phyloP scores from a whole-genome alignment of 2,888 invertebrate species.

The Ischnus inquisitorius region DNA sequence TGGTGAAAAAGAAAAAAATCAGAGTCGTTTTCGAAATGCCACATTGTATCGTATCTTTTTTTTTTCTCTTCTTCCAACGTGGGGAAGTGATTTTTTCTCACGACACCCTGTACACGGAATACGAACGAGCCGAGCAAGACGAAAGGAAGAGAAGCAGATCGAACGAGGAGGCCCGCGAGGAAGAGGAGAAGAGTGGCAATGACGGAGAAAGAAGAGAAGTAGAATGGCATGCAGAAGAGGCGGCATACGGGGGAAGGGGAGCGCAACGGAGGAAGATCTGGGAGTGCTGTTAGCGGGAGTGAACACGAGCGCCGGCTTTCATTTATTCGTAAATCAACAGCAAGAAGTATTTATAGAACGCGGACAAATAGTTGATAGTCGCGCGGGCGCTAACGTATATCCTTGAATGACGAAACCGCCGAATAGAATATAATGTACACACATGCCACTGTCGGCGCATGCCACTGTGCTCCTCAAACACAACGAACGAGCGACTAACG shows the following conservation, averaged over 20 bases:
- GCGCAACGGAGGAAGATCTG: conserved; percentile 35
- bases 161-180: conserved; percentile 26
- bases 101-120: conserved; percentile 54
- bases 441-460: conserved; percentile 7
- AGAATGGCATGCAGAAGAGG: conserved; percentile 54
- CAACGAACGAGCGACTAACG: conserved; percentile 5
- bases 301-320: conserved; percentile 76
- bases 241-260: conserved; percentile 36
- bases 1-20: too few relatives aligned
- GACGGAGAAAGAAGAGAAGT: conserved; percentile 65
- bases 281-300: conserved; percentile 66
- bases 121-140: conserved; percentile 44
- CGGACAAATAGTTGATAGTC: conserved; percentile 83
- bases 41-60: too few relatives aligned
- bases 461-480: conserved; percentile 30
- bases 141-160: conserved; percentile 34
- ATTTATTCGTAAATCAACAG: conserved; percentile 84
- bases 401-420: conserved; percentile 80
- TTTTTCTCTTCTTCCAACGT: too few relatives aligned
- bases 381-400: conserved; percentile 74
- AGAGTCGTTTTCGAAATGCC: too few relatives aligned
- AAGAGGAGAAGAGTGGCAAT: conserved; percentile 43
- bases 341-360: conserved; percentile 81
- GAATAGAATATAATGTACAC: conserved; percentile 75
- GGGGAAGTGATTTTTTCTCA: conserved; percentile 15